phyloP scores from a whole-genome alignment of 2,113 vertebrate species.

The Dendrocopos noguchii region DNA sequence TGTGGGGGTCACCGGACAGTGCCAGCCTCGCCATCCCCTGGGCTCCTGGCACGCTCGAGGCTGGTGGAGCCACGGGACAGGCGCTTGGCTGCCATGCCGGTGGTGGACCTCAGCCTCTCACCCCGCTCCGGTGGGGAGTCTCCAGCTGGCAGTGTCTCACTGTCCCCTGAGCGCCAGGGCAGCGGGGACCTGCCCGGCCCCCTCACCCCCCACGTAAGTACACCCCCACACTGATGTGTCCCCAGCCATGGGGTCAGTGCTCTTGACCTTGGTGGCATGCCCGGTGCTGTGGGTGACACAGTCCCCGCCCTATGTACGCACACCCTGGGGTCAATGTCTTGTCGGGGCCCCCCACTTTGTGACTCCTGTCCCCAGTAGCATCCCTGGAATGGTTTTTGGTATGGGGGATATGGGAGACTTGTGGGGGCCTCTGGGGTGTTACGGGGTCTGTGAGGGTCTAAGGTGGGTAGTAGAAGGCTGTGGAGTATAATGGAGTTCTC shows the following conservation, averaged over 20 bases:
- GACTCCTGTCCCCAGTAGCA: neutral
- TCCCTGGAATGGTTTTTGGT: neutral
- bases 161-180: conserved; percentile 87
- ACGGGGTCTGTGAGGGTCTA: neutral
- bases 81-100: conserved; percentile 77
- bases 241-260: neutral
- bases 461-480: neutral
- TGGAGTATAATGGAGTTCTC: neutral
- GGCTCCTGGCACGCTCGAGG: conserved; percentile 76
- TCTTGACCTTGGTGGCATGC: neutral
- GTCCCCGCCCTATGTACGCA: neutral
- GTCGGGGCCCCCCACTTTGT: neutral
- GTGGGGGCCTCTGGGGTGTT: neutral
- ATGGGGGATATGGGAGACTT: neutral
- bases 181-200: conserved; percentile 79
- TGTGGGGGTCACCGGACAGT: conserved; percentile 67
- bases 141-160: conserved; percentile 80
- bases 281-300: neutral
- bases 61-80: conserved; percentile 81
- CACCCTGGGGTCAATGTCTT: neutral
- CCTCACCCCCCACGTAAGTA: conserved; percentile 82
- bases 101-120: conserved; percentile 92
- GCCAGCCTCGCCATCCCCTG: neutral
- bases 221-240: neutral
- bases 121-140: conserved; percentile 77